Evolutionary conservation across 2,797 vertebrate genomes (phyloP).

Genomic region (Smutsia gigantea): DNA sequence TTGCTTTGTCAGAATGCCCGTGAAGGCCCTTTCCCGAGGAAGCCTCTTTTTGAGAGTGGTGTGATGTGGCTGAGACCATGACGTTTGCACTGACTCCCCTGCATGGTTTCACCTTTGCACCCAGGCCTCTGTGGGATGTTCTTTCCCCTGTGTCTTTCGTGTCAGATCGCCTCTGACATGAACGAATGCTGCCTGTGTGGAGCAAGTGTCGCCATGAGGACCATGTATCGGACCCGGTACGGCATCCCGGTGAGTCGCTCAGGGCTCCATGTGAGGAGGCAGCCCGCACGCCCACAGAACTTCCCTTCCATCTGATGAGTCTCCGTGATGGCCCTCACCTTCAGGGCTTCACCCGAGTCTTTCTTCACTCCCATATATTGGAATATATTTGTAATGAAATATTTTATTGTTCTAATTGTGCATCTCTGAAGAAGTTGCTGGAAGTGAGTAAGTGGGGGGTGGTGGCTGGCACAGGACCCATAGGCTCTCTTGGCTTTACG

Average conservation of each 20-base stretch:
- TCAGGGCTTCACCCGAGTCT: background rate
- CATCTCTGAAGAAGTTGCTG: background rate
- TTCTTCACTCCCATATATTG: background rate
- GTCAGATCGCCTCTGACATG: slow-evolving; percentile 86
- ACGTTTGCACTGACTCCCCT: background rate
- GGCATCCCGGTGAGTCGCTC: slow-evolving; percentile 83
- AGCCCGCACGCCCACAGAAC: no score
- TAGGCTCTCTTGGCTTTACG: background rate
- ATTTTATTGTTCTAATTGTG: background rate
- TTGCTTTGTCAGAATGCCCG: background rate
- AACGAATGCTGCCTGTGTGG: slow-evolving; percentile 88
- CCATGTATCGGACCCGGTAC: slow-evolving; percentile 87
- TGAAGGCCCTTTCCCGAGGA: background rate
- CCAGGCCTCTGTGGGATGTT: slow-evolving; percentile 81
- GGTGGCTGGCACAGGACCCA: background rate
- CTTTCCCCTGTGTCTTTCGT: slow-evolving; percentile 83
- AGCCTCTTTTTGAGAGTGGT: background rate
- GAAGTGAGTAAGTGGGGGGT: background rate
- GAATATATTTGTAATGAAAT: background rate
- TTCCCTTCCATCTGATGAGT: background rate
- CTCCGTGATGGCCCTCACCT: fast-evolving
- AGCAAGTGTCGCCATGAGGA: slow-evolving; percentile 80
- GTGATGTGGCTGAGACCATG: fast-evolving
- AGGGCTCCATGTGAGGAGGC: fast-evolving
- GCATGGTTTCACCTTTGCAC: background rate